These are phyloP conservation scores for Squalus acanthias DNA, from an alignment of 2,797 vertebrate genomes.

Conservation along the genomic window DNA sequence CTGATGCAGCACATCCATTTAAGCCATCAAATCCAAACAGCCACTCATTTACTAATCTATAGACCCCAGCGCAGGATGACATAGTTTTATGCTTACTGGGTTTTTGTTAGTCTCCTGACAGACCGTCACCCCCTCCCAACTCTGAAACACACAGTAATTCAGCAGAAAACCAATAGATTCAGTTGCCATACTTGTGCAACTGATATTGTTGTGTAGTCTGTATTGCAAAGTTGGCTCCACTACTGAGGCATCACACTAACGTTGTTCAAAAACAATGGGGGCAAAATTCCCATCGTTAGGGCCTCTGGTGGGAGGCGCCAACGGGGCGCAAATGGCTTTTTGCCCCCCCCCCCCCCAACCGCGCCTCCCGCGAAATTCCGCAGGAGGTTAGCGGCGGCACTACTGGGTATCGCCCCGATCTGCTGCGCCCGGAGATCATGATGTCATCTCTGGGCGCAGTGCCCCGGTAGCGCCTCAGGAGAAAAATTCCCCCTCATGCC, in stretches of 20 bases:
- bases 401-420: no score
- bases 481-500: no score
- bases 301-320: no score
- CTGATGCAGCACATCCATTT: constrained; percentile 32
- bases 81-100: neutral
- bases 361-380: no score
- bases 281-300: no score
- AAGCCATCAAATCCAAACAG: neutral
- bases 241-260: neutral
- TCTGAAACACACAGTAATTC: neutral
- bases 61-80: neutral
- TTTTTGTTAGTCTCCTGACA: constrained; percentile 17
- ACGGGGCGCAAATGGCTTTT: no score
- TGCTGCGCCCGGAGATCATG: no score
- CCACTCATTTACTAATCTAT: constrained; percentile 1
- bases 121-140: neutral
- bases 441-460: no score
- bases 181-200: neutral
- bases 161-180: neutral
- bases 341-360: no score
- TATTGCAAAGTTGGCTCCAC: neutral
- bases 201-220: neutral
- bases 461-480: no score
- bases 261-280: neutral
- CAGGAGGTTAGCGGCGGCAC: no score